A percentile compares a stretch with the other conserved stretches of the same genome.
phyloP scores from a whole-genome alignment of 2,113 vertebrate species.

The rat (Rattus norvegicus) region DNA sequence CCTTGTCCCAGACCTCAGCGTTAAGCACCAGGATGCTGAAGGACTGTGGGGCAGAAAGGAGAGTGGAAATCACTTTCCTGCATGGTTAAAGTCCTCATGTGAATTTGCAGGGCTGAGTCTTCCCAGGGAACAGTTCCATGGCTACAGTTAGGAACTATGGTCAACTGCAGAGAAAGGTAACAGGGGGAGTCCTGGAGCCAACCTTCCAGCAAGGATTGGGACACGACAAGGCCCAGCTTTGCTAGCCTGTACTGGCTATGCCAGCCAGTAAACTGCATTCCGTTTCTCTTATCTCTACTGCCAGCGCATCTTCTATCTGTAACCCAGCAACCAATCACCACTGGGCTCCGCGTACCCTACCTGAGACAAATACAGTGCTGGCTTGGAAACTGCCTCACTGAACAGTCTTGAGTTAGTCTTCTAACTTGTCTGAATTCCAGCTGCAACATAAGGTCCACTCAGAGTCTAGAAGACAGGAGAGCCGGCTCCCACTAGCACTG shows the following conservation, averaged over 20 bases:
- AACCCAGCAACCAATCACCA: background rate
- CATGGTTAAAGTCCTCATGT: rapidly evolving
- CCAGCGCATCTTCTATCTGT: background rate
- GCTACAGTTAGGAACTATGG: background rate
- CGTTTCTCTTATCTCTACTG: background rate
- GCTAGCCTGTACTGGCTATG: background rate
- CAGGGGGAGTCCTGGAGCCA: background rate
- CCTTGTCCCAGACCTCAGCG: background rate
- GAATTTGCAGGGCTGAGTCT: background rate
- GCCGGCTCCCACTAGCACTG: background rate
- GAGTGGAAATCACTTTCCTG: background rate
- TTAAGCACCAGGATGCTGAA: background rate
- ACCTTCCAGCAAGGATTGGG: background rate
- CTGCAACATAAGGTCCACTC: background rate
- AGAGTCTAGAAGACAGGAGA: background rate
- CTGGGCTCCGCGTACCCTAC: background rate
- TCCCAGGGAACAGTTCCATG: background rate
- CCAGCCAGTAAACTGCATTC: background rate
- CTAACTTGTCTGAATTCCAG: background rate
- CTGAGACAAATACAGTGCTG: background rate
- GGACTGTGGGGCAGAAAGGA: background rate
- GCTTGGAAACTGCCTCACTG: background rate
- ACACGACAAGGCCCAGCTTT: background rate
- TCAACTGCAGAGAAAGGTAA: background rate
- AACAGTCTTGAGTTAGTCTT: background rate